A percentile compares a stretch with the other conserved stretches of the same genome.
phyloP scores from a whole-genome alignment of 2,888 invertebrate species.

The Mantis religiosa region DNA sequence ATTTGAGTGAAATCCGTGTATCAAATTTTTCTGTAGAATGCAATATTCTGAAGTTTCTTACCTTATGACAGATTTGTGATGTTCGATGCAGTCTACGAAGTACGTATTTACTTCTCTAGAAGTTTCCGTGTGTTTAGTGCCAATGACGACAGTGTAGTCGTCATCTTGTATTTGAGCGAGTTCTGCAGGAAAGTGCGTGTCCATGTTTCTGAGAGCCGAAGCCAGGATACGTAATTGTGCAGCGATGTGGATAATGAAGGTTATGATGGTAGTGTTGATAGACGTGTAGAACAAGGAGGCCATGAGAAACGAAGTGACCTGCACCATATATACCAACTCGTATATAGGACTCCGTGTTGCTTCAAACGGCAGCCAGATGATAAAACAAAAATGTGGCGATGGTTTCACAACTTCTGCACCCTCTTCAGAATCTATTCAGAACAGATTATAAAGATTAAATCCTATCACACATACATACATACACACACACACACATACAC shows the following conservation, averaged over 20 bases:
- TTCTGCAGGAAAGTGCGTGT: background rate
- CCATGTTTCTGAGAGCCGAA: background rate
- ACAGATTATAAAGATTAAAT: background rate
- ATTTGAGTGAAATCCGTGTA: no score
- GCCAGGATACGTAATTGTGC: background rate
- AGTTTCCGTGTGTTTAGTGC: no score
- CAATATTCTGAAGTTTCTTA: no score
- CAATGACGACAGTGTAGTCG: background rate
- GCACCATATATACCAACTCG: background rate
- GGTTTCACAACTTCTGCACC: background rate
- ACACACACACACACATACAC: no score
- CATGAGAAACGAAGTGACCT: background rate
- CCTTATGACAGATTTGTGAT: background rate
- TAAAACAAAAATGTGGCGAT: background rate
- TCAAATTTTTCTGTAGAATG: no score
- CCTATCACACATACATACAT: no score
- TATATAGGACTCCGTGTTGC: background rate
- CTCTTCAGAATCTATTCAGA: background rate
- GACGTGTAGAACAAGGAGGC: conserved; percentile 8
- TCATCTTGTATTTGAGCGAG: background rate
- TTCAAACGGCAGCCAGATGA: conserved; percentile 5
- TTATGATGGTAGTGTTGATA: background rate
- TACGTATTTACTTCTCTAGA: background rate
- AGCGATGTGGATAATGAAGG: background rate
- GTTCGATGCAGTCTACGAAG: background rate